A percentile compares a stretch with the other conserved stretches of the same genome.
These are phyloP conservation scores for Acronicta alni DNA, from an alignment of 2,888 invertebrate species.

Conservation along the genomic window DNA sequence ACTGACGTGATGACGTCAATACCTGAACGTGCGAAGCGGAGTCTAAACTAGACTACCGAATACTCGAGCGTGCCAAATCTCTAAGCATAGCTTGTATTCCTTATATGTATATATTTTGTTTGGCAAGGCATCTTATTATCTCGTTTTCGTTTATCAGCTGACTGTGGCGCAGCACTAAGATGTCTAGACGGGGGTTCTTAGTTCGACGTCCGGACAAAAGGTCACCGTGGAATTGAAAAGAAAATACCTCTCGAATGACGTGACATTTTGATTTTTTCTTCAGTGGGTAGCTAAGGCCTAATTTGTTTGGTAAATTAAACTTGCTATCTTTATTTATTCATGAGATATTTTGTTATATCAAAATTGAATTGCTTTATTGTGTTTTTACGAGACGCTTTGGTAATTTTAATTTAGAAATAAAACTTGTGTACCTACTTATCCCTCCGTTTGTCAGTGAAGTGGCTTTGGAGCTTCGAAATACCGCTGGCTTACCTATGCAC, in stretches of 20 bases:
- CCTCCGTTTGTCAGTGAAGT: constrained; percentile 9
- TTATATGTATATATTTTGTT: constrained; percentile 41
- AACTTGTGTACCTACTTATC: constrained; percentile 6
- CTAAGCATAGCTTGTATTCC: constrained; percentile 36
- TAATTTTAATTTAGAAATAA: constrained; percentile 6
- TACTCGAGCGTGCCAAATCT: constrained; percentile 44
- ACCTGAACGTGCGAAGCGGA: constrained; percentile 29
- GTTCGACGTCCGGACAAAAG: constrained; percentile 84
- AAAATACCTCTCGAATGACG: constrained; percentile 71
- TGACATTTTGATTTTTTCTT: constrained; percentile 60
- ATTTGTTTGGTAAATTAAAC: constrained; percentile 40
- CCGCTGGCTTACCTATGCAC: constrained; percentile 27
- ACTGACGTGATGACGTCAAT: constrained; percentile 41
- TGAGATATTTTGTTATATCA: constrained; percentile 12
- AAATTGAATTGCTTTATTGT: constrained; percentile 37
- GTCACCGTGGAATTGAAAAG: constrained; percentile 81
- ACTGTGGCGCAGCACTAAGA: constrained; percentile 63
- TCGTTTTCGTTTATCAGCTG: constrained; percentile 63
- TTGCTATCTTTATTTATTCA: constrained; percentile 34
- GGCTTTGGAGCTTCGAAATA: constrained; percentile 29
- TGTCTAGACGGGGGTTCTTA: constrained; percentile 80
- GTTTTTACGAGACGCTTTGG: constrained; percentile 1
- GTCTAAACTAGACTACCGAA: constrained; percentile 22
- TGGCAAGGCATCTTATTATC: constrained; percentile 53
- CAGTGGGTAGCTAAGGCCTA: constrained; percentile 54